Conservation (phyloP, 2,797 vertebrate genomes). For the Sus cebifrons region DNA sequence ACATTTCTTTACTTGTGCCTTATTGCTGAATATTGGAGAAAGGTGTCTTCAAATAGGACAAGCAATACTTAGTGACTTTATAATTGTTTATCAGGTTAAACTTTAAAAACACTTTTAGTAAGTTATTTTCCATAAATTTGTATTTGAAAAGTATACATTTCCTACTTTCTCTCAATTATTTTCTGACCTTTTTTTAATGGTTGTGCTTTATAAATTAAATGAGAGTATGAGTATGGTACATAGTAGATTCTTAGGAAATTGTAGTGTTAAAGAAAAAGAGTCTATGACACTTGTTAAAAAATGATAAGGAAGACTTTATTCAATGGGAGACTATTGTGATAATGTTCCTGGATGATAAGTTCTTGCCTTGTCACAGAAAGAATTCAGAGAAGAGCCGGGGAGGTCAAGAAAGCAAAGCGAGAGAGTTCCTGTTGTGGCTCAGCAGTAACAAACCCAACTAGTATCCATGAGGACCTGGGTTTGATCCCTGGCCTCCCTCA, state of each 20-base stretch:
- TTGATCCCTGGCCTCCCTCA: no score
- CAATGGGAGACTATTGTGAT: neutral
- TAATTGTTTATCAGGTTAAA: neutral
- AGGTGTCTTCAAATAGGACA: neutral
- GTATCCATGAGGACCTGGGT: no score
- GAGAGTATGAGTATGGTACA: neutral
- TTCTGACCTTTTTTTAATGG: neutral
- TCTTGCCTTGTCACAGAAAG: no score
- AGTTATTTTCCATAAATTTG: conserved; percentile 32
- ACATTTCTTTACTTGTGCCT: neutral
- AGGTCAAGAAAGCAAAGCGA: no score
- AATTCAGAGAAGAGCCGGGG: no score
- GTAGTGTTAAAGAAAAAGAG: neutral
- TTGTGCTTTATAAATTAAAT: neutral
- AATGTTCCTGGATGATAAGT: no score
- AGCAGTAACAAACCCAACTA: no score
- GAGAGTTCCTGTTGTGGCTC: no score
- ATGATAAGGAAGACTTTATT: neutral
- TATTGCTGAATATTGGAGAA: neutral
- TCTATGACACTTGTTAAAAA: neutral
- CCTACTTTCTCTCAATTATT: neutral
- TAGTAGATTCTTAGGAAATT: neutral
- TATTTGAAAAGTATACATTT: neutral
- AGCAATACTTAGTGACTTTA: neutral
- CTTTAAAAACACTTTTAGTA: neutral